These are phyloP conservation scores for Poeciliopsis occidentalis DNA, from an alignment of 2,113 vertebrate genomes.

Conservation along the genomic window DNA sequence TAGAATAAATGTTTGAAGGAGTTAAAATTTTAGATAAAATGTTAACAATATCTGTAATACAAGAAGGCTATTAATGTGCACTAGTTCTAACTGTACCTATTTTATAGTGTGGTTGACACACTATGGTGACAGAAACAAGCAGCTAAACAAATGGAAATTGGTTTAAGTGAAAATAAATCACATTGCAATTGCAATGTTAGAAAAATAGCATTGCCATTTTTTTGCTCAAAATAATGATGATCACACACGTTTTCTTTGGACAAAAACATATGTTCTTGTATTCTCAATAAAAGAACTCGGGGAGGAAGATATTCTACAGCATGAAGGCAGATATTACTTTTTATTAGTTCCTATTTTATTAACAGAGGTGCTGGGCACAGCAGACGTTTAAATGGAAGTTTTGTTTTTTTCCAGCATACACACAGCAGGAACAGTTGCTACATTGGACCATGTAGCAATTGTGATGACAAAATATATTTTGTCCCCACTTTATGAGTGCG, in stretches of 20 bases:
- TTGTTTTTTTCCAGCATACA: too few relatives aligned
- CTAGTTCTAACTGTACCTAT: not conserved
- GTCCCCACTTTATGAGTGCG: constrained; percentile 19
- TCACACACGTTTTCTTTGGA: too few relatives aligned
- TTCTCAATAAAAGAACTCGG: too few relatives aligned
- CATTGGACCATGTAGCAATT: not conserved
- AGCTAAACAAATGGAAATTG: not conserved
- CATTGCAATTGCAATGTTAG: not conserved
- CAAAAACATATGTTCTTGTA: too few relatives aligned
- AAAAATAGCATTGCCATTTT: not conserved
- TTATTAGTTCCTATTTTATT: too few relatives aligned
- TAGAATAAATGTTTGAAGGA: not conserved
- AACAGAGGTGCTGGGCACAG: too few relatives aligned
- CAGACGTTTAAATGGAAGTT: too few relatives aligned
- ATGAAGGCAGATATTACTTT: too few relatives aligned
- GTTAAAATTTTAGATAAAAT: not conserved
- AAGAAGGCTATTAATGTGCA: not conserved
- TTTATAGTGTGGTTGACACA: not conserved
- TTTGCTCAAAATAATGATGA: too few relatives aligned
- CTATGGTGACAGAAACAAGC: not conserved
- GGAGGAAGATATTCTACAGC: too few relatives aligned
- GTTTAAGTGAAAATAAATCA: not conserved
- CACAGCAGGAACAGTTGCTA: not conserved
- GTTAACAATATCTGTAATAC: not conserved
- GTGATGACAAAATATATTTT: constrained; percentile 43